Conservation (phyloP, 1,140 invertebrate species). For the Parasteatoda tepidariorum region DNA sequence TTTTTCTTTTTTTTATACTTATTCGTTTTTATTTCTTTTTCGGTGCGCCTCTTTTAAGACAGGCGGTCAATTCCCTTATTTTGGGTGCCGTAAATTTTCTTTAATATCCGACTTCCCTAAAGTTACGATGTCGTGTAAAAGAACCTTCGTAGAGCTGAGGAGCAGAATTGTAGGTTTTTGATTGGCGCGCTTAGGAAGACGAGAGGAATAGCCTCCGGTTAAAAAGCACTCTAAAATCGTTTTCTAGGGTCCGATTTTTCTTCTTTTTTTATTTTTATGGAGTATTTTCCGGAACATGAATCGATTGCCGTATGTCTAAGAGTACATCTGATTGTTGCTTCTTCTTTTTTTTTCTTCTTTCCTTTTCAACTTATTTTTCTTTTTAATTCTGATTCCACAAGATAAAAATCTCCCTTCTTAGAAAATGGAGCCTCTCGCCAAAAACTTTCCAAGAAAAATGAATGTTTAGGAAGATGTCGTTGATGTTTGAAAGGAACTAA, state of each 20-base stretch:
- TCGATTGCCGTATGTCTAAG: no score
- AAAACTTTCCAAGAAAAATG: no score
- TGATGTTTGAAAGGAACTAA: no score
- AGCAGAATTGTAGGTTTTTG: not conserved
- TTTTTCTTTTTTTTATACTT: conserved; percentile 11
- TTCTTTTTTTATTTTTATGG: not conserved
- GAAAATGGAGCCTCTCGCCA: no score
- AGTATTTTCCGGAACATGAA: no score
- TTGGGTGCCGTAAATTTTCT: conserved; percentile 41
- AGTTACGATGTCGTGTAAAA: conserved; percentile 39
- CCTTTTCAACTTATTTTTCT: no score
- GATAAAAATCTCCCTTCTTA: no score
- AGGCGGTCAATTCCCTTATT: conserved; percentile 45
- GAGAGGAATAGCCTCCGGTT: not conserved
- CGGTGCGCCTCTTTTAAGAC: not conserved
- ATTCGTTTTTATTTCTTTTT: conserved; percentile 17
- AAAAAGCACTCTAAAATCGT: not conserved
- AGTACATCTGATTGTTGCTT: no score
- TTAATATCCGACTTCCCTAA: conserved; percentile 31
- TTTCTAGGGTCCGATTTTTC: not conserved
- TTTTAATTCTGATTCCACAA: no score
- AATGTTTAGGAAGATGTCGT: no score
- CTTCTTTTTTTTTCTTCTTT: no score
- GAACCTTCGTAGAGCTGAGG: not conserved
- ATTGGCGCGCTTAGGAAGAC: no score